Conservation (phyloP, 1,140 invertebrate species). For the Drosophila virilis region DNA sequence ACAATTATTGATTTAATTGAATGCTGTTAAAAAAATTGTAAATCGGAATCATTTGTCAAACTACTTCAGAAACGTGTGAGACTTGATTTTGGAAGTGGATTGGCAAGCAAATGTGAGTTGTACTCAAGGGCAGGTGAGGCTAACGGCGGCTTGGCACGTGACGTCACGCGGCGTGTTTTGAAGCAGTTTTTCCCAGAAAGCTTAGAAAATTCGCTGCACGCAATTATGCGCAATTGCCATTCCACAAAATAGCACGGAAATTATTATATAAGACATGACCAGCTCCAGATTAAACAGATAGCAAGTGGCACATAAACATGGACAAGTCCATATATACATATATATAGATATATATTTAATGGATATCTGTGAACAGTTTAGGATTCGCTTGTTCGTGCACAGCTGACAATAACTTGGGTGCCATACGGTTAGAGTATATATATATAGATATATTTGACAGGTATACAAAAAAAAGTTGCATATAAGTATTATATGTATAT, state of each 20-base stretch:
- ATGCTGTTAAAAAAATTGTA: neutral
- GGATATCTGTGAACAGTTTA: conserved; percentile 66
- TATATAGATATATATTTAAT: conserved; percentile 54
- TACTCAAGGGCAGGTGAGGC: conserved; percentile 11
- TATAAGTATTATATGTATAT: conserved; percentile 10
- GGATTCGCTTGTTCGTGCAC: conserved; percentile 49
- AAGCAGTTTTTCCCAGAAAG: conserved; percentile 60
- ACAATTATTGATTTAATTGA: neutral
- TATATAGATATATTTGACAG: neutral
- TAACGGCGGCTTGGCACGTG: conserved; percentile 47
- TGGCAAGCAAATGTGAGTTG: conserved; percentile 21
- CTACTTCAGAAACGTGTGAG: neutral
- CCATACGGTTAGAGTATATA: no score
- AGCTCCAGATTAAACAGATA: conserved; percentile 25
- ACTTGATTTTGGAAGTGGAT: neutral
- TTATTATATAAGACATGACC: conserved; percentile 57
- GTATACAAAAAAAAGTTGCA: conserved; percentile 27
- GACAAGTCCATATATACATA: neutral
- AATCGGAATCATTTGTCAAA: neutral
- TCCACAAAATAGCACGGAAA: neutral
- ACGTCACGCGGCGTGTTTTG: conserved; percentile 54
- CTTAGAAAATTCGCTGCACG: conserved; percentile 21
- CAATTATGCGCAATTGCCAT: conserved; percentile 65
- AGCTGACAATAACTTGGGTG: conserved; percentile 59
- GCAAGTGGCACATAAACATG: conserved; percentile 3